Conservation (phyloP, 2,888 invertebrate genomes). For the Cephus pulcher region DNA sequence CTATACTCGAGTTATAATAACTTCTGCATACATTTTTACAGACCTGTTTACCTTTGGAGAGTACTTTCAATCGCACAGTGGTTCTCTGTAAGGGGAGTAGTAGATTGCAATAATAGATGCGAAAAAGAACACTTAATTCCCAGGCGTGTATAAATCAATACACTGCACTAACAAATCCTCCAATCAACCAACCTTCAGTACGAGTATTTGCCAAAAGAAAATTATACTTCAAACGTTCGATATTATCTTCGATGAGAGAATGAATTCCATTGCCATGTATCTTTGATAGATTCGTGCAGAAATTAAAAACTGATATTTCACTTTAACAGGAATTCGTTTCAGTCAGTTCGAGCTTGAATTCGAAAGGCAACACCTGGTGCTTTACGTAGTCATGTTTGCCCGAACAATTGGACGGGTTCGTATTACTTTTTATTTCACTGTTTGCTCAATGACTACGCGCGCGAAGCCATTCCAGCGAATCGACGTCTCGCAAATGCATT, state of each 20-base stretch:
- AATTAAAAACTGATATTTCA: background rate
- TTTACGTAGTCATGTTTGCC: background rate
- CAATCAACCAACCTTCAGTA: background rate
- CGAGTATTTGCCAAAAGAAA: background rate
- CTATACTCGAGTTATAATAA: background rate
- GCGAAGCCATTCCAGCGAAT: background rate
- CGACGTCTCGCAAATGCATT: background rate
- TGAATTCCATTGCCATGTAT: background rate
- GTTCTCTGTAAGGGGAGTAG: background rate
- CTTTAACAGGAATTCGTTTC: background rate
- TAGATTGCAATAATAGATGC: background rate
- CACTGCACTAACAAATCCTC: background rate
- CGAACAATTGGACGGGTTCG: background rate
- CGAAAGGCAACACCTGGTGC: background rate
- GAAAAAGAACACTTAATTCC: background rate
- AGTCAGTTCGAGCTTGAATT: background rate
- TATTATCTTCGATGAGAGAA: background rate
- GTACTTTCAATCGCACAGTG: background rate
- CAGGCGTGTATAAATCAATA: background rate
- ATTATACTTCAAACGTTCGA: background rate
- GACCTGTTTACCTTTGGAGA: background rate
- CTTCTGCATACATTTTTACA: background rate
- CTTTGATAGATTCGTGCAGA: background rate
- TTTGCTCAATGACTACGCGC: background rate
- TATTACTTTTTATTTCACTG: background rate